These are phyloP conservation scores for Cyrtodaria siliqua DNA, from an alignment of 2,888 invertebrate species.

Conservation along the genomic window DNA sequence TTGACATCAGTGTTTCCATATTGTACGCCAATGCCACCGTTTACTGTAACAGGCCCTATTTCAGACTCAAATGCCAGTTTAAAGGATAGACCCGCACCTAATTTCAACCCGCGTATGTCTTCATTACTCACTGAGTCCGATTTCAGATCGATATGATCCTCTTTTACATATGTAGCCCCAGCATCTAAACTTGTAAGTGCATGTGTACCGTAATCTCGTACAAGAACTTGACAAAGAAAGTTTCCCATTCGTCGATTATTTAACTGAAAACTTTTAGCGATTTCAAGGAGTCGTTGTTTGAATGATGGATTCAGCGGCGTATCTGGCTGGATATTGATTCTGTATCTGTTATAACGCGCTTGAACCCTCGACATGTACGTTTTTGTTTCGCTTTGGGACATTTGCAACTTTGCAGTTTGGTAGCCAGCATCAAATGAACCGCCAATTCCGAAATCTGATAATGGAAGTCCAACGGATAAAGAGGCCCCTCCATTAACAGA, in stretches of 20 bases:
- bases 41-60: not conserved
- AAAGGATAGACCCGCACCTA: constrained; percentile 17
- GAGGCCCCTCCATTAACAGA: constrained; percentile 40
- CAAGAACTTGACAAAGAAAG: constrained; percentile 47
- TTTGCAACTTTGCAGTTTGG: constrained; percentile 34
- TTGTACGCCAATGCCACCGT: not conserved
- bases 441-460: constrained; percentile 16
- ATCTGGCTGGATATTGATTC: constrained; percentile 28
- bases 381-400: constrained; percentile 28
- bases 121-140: not conserved
- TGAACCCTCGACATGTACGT: constrained; percentile 38
- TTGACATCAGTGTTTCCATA: too few relatives aligned
- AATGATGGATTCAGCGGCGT: constrained; percentile 42
- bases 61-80: constrained; percentile 15
- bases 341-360: constrained; percentile 36
- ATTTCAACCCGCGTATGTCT: constrained; percentile 1
- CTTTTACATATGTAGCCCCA: constrained; percentile 28
- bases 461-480: not conserved
- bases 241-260: constrained; percentile 16
- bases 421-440: constrained; percentile 39
- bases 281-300: constrained; percentile 38
- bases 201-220: constrained; percentile 63
- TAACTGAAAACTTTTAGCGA: constrained; percentile 31
- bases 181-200: constrained; percentile 45
- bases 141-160: constrained; percentile 31